Conservation (phyloP, 2,113 vertebrate species). For the Cyrtonyx montezumae region DNA sequence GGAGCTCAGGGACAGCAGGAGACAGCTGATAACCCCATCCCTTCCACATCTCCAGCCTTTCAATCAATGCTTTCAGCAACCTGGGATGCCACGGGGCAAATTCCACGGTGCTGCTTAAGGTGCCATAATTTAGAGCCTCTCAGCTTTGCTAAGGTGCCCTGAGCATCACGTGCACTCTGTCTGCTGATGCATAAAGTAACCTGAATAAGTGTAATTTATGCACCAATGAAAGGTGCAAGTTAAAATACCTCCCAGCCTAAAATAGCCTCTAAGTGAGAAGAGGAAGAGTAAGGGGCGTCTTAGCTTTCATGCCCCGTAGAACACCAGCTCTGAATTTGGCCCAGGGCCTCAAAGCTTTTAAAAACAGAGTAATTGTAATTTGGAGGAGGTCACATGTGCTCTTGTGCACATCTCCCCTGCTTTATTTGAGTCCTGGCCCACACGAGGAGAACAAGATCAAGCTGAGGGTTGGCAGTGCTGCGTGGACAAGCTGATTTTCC, state of each 20-base stretch:
- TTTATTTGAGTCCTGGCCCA: not conserved
- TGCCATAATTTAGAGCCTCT: not conserved
- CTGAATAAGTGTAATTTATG: slow-evolving; percentile 53
- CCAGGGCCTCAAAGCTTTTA: slow-evolving; percentile 38
- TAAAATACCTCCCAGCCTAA: slow-evolving; percentile 22
- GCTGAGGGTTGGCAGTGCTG: not conserved
- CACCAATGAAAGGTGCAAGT: slow-evolving; percentile 20
- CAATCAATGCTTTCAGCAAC: not conserved
- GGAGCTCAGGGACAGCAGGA: not conserved
- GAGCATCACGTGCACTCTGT: not conserved
- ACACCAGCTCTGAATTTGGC: not conserved
- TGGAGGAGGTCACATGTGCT: not conserved
- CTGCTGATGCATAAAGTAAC: slow-evolving; percentile 29
- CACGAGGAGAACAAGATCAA: fast-evolving
- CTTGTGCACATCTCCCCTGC: not conserved
- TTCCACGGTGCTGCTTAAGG: not conserved
- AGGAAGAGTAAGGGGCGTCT: not conserved
- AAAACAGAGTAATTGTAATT: not conserved
- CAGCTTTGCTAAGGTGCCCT: not conserved
- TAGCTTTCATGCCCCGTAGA: not conserved
- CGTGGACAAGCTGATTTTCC: not conserved
- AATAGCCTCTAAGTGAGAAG: not conserved
- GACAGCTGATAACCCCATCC: not conserved
- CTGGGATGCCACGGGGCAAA: not conserved
- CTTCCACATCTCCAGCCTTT: fast-evolving